Evolutionary conservation across 2,797 vertebrate species (phyloP).

Genomic region (Otolemur crassicaudatus): DNA sequence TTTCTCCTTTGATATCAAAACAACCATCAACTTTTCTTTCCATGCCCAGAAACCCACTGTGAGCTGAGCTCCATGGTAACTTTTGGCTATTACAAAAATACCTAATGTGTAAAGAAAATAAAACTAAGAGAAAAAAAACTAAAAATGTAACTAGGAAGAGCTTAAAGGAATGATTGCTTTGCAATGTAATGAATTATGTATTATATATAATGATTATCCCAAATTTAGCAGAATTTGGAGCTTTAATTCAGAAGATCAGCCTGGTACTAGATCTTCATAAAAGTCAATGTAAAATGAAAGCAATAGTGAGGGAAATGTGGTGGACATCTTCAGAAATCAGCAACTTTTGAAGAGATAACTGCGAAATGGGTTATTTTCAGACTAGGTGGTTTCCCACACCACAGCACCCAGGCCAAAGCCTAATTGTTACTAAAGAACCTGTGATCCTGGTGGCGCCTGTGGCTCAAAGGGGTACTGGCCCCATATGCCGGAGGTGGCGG

Average conservation of each 20-base stretch:
- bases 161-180: neutral
- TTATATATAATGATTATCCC: neutral
- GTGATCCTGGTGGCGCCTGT: neutral
- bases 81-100: neutral
- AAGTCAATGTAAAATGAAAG: neutral
- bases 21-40: neutral
- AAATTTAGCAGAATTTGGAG: neutral
- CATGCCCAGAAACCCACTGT: neutral
- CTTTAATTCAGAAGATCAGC: neutral
- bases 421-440: neutral
- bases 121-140: neutral
- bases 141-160: neutral
- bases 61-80: neutral
- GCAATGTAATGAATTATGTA: neutral
- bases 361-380: neutral
- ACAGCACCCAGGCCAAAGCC: neutral
- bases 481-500: too few species aligned
- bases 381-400: neutral
- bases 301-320: neutral
- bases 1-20: neutral
- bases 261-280: neutral
- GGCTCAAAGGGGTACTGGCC: too few species aligned
- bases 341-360: neutral
- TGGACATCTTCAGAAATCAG: slow-evolving; percentile 9
- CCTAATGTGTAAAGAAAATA: neutral